These are phyloP conservation scores for Drosophila parvula DNA, from an alignment of 1,140 invertebrate genomes.

Conservation along the genomic window DNA sequence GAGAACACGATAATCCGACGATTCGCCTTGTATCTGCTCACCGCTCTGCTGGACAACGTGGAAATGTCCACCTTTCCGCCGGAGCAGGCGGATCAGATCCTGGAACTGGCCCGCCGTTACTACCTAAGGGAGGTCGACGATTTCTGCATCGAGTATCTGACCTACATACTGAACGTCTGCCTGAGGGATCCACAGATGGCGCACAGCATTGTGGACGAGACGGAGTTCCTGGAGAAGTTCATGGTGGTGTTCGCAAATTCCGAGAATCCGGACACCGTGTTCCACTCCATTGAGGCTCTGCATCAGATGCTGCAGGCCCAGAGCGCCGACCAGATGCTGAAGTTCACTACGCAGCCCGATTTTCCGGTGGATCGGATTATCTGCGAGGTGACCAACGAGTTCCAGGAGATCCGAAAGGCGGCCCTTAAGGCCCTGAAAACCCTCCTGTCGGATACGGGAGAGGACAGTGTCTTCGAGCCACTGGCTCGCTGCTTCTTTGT, in stretches of 20 bases:
- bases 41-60: slow-evolving; percentile 55
- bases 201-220: slow-evolving; percentile 40
- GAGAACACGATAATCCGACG: slow-evolving; percentile 59
- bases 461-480: slow-evolving; percentile 54
- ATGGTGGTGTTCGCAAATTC: slow-evolving; percentile 49
- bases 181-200: slow-evolving; percentile 70
- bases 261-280: slow-evolving; percentile 74
- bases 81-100: slow-evolving; percentile 36
- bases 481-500: slow-evolving; percentile 55
- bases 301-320: slow-evolving; percentile 63
- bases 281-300: slow-evolving; percentile 67
- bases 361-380: slow-evolving; percentile 74
- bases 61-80: slow-evolving; percentile 61
- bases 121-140: slow-evolving; percentile 67
- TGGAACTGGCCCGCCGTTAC: slow-evolving; percentile 39
- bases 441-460: slow-evolving; percentile 60
- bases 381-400: slow-evolving; percentile 72
- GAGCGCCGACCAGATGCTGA: slow-evolving; percentile 53
- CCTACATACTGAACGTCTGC: slow-evolving; percentile 69
- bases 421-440: slow-evolving; percentile 63
- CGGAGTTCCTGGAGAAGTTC: slow-evolving; percentile 65
- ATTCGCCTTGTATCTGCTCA: slow-evolving; percentile 68
- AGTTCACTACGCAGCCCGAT: slow-evolving; percentile 51
- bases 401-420: slow-evolving; percentile 60
- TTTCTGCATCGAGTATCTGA: slow-evolving; percentile 73